Evolutionary conservation across 2,797 vertebrate genomes (phyloP).

Genomic region (Cephalopachus bancanus): DNA sequence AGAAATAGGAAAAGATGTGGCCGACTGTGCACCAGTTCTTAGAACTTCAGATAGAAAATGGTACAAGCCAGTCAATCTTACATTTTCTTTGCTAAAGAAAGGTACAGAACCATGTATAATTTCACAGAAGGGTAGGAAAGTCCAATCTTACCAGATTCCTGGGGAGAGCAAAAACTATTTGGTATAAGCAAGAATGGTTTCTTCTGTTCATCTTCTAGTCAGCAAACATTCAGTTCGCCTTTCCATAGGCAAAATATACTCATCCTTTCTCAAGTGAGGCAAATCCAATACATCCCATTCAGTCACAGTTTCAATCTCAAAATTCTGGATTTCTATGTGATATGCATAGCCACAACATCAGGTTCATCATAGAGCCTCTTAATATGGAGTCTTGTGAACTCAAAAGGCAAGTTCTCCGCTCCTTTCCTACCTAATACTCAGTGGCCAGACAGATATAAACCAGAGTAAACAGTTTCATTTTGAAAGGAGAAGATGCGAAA

Average conservation of each 20-base stretch:
- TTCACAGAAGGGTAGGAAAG: background rate
- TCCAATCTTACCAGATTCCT: background rate
- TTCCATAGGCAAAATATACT: background rate
- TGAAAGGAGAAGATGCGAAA: background rate
- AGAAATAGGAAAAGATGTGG: background rate
- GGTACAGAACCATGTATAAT: background rate
- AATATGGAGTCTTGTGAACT: background rate
- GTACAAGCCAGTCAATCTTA: background rate
- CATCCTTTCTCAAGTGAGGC: background rate
- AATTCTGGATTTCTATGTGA: background rate
- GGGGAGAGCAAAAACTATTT: background rate
- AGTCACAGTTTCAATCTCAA: background rate
- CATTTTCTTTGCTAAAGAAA: background rate
- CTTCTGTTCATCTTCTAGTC: background rate
- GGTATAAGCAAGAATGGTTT: background rate
- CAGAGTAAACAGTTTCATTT: background rate
- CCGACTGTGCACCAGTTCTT: background rate
- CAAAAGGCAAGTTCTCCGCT: background rate
- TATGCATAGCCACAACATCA: background rate
- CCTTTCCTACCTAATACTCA: background rate
- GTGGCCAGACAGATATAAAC: background rate
- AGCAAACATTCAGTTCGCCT: background rate
- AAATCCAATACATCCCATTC: background rate
- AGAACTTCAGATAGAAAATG: background rate
- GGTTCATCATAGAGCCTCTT: background rate